Conservation (phyloP, 2,797 vertebrate genomes). For the Catharus ustulatus region DNA sequence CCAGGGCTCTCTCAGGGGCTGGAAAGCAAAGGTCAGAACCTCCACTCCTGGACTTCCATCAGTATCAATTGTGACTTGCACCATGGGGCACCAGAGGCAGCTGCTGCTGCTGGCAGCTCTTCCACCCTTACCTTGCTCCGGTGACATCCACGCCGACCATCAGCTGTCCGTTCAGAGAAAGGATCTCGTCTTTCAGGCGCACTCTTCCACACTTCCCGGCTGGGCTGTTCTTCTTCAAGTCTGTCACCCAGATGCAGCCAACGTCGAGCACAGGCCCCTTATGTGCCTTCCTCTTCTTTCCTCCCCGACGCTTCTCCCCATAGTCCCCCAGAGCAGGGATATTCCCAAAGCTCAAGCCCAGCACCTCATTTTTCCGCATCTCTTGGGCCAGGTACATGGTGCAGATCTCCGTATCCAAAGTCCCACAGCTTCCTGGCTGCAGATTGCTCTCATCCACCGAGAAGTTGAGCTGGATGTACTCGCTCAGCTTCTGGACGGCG, state of each 20-base stretch:
- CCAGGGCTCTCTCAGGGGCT: background rate
- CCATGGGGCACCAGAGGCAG: accelerated
- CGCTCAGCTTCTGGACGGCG: conserved; percentile 89
- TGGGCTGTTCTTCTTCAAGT: conserved; percentile 91
- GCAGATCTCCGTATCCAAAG: conserved; percentile 85
- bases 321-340: conserved; percentile 95
- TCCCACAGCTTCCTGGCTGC: conserved; percentile 41
- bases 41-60: background rate
- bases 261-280: conserved; percentile 89
- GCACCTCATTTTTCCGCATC: conserved; percentile 77
- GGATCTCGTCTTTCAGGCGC: conserved; percentile 90
- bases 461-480: conserved; percentile 95
- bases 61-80: accelerated
- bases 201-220: conserved; percentile 87
- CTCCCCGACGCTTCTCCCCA: conserved; percentile 85
- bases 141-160: conserved; percentile 96
- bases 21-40: background rate
- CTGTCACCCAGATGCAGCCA: conserved; percentile 96
- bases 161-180: conserved; percentile 93
- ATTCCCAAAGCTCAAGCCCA: conserved; percentile 94
- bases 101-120: accelerated
- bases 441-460: conserved; percentile 75
- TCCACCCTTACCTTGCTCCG: conserved; percentile 87
- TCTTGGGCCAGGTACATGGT: conserved; percentile 85
- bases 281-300: conserved; percentile 83